phyloP scores from a whole-genome alignment of 2,797 vertebrate genomes.

The Iguana delicatissima region DNA sequence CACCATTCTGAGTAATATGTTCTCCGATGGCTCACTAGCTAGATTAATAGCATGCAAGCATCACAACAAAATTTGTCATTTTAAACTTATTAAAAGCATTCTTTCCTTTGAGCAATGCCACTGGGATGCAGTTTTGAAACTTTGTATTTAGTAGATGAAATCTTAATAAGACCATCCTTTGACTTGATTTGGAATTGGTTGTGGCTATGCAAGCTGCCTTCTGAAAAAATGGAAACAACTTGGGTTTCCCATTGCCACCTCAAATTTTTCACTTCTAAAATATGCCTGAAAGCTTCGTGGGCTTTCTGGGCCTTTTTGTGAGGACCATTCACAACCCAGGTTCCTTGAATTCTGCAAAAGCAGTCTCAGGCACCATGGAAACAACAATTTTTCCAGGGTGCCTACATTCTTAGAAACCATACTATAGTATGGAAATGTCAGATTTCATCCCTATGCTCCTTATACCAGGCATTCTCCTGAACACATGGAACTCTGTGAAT shows the following conservation, averaged over 20 bases:
- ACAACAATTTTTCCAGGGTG: neutral
- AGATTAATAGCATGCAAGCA: neutral
- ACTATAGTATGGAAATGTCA: neutral
- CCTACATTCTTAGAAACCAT: neutral
- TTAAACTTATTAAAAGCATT: constrained; percentile 5
- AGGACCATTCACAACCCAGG: neutral
- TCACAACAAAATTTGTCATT: constrained; percentile 21
- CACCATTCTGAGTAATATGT: neutral
- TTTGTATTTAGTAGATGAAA: neutral
- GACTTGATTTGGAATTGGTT: neutral
- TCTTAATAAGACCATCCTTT: neutral
- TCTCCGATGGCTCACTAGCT: neutral
- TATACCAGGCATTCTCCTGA: neutral
- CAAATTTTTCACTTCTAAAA: neutral
- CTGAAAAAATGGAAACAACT: neutral
- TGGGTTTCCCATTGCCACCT: too few relatives aligned
- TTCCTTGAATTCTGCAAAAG: neutral
- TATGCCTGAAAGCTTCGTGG: neutral
- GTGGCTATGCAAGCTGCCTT: neutral
- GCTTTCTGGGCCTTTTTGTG: neutral
- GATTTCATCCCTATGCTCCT: neutral
- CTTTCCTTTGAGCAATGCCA: neutral
- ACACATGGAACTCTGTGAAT: neutral
- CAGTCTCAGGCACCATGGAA: neutral
- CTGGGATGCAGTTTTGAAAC: neutral